Evolutionary conservation across 1,140 invertebrate species (phyloP).

Genomic region (Drosophila neocordata): DNA sequence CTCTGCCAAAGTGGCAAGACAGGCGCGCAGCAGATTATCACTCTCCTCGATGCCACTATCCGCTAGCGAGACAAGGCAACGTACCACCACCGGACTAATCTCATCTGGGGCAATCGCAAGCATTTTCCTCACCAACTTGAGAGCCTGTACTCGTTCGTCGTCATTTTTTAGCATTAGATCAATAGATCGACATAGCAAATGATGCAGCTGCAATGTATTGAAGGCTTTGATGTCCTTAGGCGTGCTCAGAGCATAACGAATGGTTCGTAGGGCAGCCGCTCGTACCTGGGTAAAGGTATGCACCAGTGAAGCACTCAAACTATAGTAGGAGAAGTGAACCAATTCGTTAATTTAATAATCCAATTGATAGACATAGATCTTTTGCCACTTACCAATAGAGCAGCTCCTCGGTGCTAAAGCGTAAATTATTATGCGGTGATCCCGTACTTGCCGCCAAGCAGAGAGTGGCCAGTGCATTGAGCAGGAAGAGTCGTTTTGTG

Average conservation of each 20-base stretch:
- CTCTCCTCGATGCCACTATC: conserved; percentile 90
- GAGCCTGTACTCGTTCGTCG: conserved; percentile 93
- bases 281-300: conserved; percentile 94
- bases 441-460: conserved; percentile 79
- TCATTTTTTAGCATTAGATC: conserved; percentile 94
- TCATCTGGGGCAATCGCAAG: conserved; percentile 73
- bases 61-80: conserved; percentile 91
- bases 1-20: conserved; percentile 93
- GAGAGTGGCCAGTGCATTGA: conserved; percentile 76
- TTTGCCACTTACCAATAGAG: conserved; percentile 89
- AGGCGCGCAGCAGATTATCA: conserved; percentile 91
- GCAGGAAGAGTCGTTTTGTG: conserved; percentile 74
- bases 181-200: conserved; percentile 90
- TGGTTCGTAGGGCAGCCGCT: conserved; percentile 91
- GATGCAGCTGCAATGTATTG: conserved; percentile 91
- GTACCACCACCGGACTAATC: conserved; percentile 85
- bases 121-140: conserved; percentile 87
- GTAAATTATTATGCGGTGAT: conserved; percentile 84
- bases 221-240: conserved; percentile 90
- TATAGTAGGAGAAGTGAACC: conserved; percentile 70
- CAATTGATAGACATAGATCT: background rate
- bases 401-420: conserved; percentile 90
- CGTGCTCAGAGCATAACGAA: conserved; percentile 92
- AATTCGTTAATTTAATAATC: background rate
- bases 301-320: conserved; percentile 91